phyloP scores from a whole-genome alignment of 1,140 invertebrate species.

The Megathymus violae region DNA sequence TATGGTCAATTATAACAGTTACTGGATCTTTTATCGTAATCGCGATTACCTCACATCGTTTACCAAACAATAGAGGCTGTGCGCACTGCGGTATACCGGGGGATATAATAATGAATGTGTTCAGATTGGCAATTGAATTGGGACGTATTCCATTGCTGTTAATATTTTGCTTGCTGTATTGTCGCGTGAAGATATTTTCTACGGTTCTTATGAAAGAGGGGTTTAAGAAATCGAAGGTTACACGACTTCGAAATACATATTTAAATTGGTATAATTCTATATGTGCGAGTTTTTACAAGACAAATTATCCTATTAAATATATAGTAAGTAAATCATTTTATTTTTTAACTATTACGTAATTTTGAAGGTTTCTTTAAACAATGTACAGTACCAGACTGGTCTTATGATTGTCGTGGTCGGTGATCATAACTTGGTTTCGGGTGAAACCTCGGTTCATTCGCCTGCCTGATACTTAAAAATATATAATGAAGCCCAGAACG shows the following conservation, averaged over 20 bases:
- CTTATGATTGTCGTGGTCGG: too few relatives aligned
- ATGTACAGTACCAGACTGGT: too few relatives aligned
- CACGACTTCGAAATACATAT: neutral
- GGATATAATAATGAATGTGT: neutral
- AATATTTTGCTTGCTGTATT: neutral
- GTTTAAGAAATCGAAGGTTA: neutral
- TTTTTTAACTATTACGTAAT: too few relatives aligned
- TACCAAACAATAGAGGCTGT: neutral
- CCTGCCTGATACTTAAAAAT: too few relatives aligned
- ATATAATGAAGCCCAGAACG: too few relatives aligned
- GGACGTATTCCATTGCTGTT: constrained; percentile 1
- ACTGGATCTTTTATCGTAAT: neutral
- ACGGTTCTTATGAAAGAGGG: neutral
- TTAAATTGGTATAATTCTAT: neutral
- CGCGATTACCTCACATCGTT: neutral
- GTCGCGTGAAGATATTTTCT: constrained; percentile 8
- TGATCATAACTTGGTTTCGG: too few relatives aligned
- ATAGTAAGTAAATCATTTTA: neutral
- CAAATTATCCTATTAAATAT: constrained; percentile 3
- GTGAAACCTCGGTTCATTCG: too few relatives aligned
- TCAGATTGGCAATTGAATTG: neutral
- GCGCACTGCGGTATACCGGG: neutral
- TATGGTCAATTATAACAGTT: neutral
- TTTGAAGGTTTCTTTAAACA: neutral
- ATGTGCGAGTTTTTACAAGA: neutral